Evolutionary conservation across 2,888 invertebrate species (phyloP).

Genomic region (Coenonympha glycerion): DNA sequence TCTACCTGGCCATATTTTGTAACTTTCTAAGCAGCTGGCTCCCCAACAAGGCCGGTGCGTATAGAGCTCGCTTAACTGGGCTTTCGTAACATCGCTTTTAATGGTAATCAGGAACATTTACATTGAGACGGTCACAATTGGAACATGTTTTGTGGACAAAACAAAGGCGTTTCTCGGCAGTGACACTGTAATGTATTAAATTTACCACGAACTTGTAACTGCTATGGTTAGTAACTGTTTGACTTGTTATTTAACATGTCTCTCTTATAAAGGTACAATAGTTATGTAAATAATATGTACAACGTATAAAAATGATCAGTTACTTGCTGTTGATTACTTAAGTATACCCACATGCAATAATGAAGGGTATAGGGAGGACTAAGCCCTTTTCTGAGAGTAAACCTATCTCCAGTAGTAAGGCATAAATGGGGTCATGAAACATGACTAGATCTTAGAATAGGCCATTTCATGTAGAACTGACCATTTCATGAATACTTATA

Average conservation of each 20-base stretch:
- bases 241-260: constrained; percentile 9
- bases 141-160: constrained; percentile 51
- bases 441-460: no score
- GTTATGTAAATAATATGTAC: not conserved
- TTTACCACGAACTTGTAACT: constrained; percentile 6
- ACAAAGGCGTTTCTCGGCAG: constrained; percentile 50
- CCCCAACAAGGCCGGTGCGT: not conserved
- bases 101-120: constrained; percentile 55
- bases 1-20: not conserved
- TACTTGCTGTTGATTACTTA: no score
- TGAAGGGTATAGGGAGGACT: no score
- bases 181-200: constrained; percentile 12
- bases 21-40: not conserved
- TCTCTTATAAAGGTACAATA: not conserved
- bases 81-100: constrained; percentile 37
- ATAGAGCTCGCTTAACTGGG: constrained; percentile 36
- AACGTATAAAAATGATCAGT: no score
- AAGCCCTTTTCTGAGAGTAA: no score
- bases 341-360: no score
- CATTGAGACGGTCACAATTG: constrained; percentile 51
- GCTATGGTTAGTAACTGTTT: constrained; percentile 8
- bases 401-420: no score
- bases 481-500: no score
- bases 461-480: no score
- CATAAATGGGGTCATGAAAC: no score